These are phyloP conservation scores for Synchiropus splendidus DNA, from an alignment of 2,113 vertebrate genomes.

Conservation along the genomic window DNA sequence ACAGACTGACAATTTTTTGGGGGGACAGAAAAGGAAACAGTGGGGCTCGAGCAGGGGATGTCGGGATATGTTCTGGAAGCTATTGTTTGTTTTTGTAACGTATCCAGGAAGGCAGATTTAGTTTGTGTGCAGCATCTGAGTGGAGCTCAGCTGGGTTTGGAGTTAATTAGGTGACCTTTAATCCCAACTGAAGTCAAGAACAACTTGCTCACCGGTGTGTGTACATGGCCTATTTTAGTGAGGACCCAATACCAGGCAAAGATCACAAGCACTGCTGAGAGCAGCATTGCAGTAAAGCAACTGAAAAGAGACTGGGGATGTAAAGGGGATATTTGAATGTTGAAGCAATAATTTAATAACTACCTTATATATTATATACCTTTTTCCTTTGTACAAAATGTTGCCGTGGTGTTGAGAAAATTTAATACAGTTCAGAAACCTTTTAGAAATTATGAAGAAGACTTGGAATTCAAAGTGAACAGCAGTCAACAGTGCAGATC, in stretches of 20 bases:
- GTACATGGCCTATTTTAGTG: conserved; percentile 1
- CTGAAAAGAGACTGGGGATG: no score
- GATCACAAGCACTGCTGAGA: no score
- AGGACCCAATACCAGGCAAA: not conserved
- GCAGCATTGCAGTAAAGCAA: no score
- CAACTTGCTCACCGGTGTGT: conserved; percentile 1
- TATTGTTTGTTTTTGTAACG: not conserved
- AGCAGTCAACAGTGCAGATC: no score
- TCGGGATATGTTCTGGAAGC: conserved; percentile 29
- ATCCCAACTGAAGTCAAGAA: conserved; percentile 20
- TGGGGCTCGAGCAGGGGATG: conserved; percentile 24
- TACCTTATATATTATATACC: no score
- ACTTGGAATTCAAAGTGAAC: no score
- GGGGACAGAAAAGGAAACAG: conserved; percentile 15
- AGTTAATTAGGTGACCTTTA: conserved; percentile 49
- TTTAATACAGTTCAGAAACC: no score
- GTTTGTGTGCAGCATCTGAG: conserved; percentile 23
- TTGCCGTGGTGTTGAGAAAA: no score
- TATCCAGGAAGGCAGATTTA: conserved; percentile 20
- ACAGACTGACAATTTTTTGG: conserved; percentile 30
- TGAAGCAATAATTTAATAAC: no score
- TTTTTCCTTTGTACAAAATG: no score
- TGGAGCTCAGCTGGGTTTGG: conserved; percentile 43
- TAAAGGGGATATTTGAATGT: no score
- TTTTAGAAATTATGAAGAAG: no score